Percentiles rank a stretch among this genome's conserved stretches.
These are phyloP conservation scores for Melipona quadrifasciata DNA, from an alignment of 1,140 invertebrate genomes.

Conservation along the genomic window DNA sequence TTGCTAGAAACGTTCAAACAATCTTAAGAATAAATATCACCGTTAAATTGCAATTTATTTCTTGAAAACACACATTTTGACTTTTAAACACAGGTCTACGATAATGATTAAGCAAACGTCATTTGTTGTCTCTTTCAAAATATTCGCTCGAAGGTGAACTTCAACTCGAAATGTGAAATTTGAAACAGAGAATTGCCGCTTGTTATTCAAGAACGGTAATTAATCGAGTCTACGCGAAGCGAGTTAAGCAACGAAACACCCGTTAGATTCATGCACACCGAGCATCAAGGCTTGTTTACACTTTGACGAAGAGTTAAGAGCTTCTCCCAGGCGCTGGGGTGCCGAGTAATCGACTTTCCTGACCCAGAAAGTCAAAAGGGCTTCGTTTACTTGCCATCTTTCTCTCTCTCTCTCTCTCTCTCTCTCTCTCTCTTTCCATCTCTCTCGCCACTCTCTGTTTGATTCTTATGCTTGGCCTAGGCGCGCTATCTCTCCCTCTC, in stretches of 20 bases:
- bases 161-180: neutral
- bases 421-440: constrained; percentile 11
- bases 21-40: too few relatives aligned
- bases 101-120: neutral
- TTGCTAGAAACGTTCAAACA: neutral
- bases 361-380: constrained; percentile 68
- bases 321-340: constrained; percentile 51
- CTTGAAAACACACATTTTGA: neutral
- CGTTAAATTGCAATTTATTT: neutral
- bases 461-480: constrained; percentile 37
- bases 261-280: constrained; percentile 42
- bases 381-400: constrained; percentile 62
- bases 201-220: neutral
- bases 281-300: constrained; percentile 64
- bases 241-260: constrained; percentile 27
- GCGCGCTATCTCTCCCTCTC: neutral
- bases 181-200: neutral
- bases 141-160: neutral
- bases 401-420: constrained; percentile 41
- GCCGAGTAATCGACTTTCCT: constrained; percentile 70
- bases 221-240: constrained; percentile 11
- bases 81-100: neutral
- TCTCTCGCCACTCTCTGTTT: constrained; percentile 15
- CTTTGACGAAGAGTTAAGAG: constrained; percentile 66
- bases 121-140: too few relatives aligned